Conservation (phyloP, 2,888 invertebrate genomes). For the Baronia brevicornis region DNA sequence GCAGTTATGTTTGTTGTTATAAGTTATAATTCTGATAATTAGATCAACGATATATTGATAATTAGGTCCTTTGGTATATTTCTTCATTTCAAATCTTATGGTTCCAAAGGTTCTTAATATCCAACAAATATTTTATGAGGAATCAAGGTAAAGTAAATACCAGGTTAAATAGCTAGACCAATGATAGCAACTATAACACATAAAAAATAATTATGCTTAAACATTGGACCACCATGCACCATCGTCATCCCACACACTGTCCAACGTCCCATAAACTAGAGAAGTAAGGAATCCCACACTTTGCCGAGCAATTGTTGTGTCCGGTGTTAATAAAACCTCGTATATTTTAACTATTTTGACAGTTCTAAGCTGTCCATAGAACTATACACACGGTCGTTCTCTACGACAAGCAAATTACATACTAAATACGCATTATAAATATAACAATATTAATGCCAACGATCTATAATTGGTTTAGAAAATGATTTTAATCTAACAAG, state of each 20-base stretch:
- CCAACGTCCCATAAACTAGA: slow-evolving; percentile 57
- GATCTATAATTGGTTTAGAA: too few species aligned
- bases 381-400: slow-evolving; percentile 33
- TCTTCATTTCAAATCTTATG: too few species aligned
- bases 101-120: too few species aligned
- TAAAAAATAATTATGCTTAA: slow-evolving; percentile 41
- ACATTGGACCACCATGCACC: slow-evolving; percentile 46
- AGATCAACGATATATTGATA: too few species aligned
- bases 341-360: slow-evolving; percentile 74
- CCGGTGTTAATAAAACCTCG: slow-evolving; percentile 68
- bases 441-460: too few species aligned
- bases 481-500: too few species aligned
- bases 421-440: not conserved
- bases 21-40: too few species aligned
- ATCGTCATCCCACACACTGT: slow-evolving; percentile 50
- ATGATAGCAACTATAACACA: slow-evolving; percentile 13
- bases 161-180: slow-evolving; percentile 11
- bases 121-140: too few species aligned
- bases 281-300: slow-evolving; percentile 68
- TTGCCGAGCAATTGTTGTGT: slow-evolving; percentile 63
- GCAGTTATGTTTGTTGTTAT: too few species aligned
- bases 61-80: too few species aligned
- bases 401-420: not conserved
- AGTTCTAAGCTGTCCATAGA: slow-evolving; percentile 64
- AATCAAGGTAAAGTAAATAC: too few species aligned